Base-by-base conservation (phyloP, 1,140 invertebrate genomes). In the Drosophila elegans region DNA sequence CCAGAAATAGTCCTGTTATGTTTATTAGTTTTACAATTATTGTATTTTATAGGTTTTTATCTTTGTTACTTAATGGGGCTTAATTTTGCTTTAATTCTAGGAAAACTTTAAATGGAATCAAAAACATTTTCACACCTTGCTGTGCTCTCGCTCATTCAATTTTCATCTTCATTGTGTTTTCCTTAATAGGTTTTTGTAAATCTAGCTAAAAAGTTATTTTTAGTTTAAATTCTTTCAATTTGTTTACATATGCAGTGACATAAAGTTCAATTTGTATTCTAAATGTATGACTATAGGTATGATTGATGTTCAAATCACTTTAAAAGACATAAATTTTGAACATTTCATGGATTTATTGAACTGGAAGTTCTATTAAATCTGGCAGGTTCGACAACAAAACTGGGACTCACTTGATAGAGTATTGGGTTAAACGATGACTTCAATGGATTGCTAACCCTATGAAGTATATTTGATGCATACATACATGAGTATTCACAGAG, bases 31-130 rank as follows among this genome's bases (percentile, higher is more conserved):
- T 80, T 86, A 86, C 83, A 86, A 84, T 89, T 89, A 89, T 89
- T 89, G 85, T 84, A 74, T 89, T 80, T 80, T 88, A 69, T 83
- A 89, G 66, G 41, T 57, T 66, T 59, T 39, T 52, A 34, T 44
- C 29, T 55, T 42, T 12, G 42, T 36, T 45, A 29, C 54, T 57
- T 74, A 71, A 62, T 59, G 53, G 76, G 57, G 67, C 59, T 61
- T 67, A 52, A 42, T 46, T 72, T 75, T 39, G 49, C 29, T 7
- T 79, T 57, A 79, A 45, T 39, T 76, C 84, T 90, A 89, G 77
- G 77, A 89, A 85, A 78, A 74, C 63, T 71, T 89, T 84, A 89
- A 90, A 84, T 84, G 62, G 80, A 89, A 85, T 89, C 84, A 89
- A 89, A 89, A 89, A 89, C 57, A 61, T 67, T 67, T 60, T 59